A percentile compares a stretch with the other conserved stretches of the same genome.
phyloP scores from a whole-genome alignment of 2,113 vertebrate genomes.

The Pteropus alecto region DNA sequence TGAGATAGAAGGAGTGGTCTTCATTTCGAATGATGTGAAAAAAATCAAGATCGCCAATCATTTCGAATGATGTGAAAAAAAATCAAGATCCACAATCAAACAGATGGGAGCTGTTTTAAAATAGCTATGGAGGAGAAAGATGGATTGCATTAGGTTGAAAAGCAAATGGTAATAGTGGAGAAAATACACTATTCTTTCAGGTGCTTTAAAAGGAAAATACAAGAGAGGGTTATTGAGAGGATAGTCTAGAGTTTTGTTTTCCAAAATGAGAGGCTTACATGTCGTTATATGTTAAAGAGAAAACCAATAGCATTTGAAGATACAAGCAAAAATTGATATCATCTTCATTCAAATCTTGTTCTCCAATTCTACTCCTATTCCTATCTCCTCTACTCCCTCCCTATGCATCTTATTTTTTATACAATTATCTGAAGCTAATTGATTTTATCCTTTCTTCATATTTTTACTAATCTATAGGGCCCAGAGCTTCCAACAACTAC shows the following conservation, averaged over 20 bases:
- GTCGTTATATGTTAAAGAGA: background rate
- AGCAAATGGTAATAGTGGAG: background rate
- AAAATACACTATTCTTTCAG: background rate
- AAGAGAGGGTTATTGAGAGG: background rate
- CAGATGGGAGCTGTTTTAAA: background rate
- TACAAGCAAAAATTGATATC: background rate
- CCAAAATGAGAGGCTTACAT: background rate
- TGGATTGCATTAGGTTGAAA: background rate
- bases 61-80: too few relatives aligned
- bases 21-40: background rate
- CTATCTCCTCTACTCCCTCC: background rate
- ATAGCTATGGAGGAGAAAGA: background rate
- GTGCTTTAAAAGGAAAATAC: background rate
- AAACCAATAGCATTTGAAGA: background rate
- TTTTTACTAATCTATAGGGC: background rate
- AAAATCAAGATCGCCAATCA: background rate
- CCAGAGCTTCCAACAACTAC: background rate
- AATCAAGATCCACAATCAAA: background rate
- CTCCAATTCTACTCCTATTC: background rate
- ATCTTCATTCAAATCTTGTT: background rate
- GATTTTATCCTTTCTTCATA: background rate
- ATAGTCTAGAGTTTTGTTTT: background rate
- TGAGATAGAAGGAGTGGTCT: background rate
- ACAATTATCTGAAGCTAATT: background rate
- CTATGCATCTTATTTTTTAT: background rate